Evolutionary conservation across 2,797 vertebrate genomes (phyloP).

Genomic region (Poeciliopsis infans): DNA sequence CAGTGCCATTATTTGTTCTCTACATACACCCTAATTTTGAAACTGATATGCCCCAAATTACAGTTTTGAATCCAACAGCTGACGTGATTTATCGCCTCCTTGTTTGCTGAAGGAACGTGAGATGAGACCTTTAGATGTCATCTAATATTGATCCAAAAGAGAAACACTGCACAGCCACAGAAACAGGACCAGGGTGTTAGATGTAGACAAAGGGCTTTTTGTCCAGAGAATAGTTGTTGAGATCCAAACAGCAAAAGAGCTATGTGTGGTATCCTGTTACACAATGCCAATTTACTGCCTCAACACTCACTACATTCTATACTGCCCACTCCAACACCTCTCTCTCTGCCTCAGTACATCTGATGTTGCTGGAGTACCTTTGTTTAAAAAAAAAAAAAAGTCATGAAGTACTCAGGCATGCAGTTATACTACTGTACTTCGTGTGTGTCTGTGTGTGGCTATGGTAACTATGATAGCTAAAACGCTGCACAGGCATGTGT

Average conservation of each 20-base stretch:
- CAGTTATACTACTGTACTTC: constrained; percentile 50
- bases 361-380: constrained; percentile 60
- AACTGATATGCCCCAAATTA: constrained; percentile 2
- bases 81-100: constrained; percentile 14
- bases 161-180: constrained; percentile 43
- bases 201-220: constrained; percentile 83
- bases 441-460: constrained; percentile 34
- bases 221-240: constrained; percentile 79
- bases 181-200: constrained; percentile 27
- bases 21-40: background rate
- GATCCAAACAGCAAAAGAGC: constrained; percentile 81
- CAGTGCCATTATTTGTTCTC: background rate
- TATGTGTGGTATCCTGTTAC: constrained; percentile 91
- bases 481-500: constrained; percentile 13
- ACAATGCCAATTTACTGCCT: constrained; percentile 91
- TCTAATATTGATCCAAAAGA: constrained; percentile 46
- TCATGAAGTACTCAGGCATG: constrained; percentile 46
- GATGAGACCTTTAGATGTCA: constrained; percentile 34
- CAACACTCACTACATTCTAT: constrained; percentile 86
- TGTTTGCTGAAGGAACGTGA: constrained; percentile 21
- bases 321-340: constrained; percentile 78
- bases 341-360: constrained; percentile 38
- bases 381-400: constrained; percentile 54
- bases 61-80: background rate
- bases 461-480: constrained; percentile 48